Percentiles rank a stretch among this genome's conserved stretches.
Conservation (phyloP, 2,797 vertebrate genomes). For the Poecilia wingei region DNA sequence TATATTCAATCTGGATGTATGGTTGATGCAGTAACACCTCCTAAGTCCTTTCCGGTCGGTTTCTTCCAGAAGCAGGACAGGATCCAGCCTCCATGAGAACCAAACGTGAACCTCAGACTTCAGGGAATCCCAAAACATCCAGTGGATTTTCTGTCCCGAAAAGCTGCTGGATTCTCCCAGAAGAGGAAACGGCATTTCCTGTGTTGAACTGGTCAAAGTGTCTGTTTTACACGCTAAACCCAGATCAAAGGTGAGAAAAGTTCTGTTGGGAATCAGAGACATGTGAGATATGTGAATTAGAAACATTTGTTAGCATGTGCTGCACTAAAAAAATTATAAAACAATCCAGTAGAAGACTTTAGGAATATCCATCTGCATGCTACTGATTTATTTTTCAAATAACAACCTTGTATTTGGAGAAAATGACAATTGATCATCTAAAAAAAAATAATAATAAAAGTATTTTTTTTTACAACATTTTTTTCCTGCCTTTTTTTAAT, state of each 20-base stretch:
- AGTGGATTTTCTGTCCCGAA: not conserved
- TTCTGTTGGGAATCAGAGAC: not conserved
- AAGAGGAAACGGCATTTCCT: not conserved
- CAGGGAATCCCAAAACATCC: not conserved
- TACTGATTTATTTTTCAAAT: too few relatives aligned
- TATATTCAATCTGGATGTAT: not conserved
- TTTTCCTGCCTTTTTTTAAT: too few relatives aligned
- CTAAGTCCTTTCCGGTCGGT: not conserved
- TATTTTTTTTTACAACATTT: too few relatives aligned
- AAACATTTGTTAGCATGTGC: not conserved
- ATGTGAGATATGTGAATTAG: too few relatives aligned
- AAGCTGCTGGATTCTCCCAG: not conserved
- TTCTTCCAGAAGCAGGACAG: not conserved
- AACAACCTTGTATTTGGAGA: too few relatives aligned
- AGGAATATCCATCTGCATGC: not conserved
- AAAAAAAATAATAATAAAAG: too few relatives aligned
- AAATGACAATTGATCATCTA: too few relatives aligned
- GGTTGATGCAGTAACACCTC: not conserved
- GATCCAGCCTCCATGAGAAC: not conserved
- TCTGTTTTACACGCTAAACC: not conserved
- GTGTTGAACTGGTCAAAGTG: not conserved
- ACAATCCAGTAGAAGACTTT: not conserved
- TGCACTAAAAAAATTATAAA: not conserved
- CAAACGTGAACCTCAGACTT: not conserved
- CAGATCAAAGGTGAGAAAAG: not conserved